A percentile compares a stretch with the other conserved stretches of the same genome.
Conservation (phyloP, 2,113 vertebrate genomes). For the Plectropomus leopardus region DNA sequence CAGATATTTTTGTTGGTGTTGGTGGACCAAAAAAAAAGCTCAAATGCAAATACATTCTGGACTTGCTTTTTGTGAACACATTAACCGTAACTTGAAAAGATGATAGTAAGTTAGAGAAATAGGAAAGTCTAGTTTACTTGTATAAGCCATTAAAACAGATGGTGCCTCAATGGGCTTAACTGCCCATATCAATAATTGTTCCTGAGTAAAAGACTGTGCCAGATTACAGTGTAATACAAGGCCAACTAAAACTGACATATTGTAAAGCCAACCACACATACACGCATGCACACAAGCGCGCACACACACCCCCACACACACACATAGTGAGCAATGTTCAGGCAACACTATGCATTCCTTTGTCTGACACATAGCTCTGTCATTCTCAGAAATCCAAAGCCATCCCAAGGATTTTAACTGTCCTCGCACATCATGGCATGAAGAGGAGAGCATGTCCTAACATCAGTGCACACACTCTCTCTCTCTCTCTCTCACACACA, state of each 20-base stretch:
- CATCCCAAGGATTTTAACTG: constrained; percentile 52
- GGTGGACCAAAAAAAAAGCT: no score
- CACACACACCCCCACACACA: constrained; percentile 44
- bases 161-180: background rate
- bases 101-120: background rate
- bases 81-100: background rate
- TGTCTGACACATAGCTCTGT: constrained; percentile 47
- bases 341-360: constrained; percentile 47
- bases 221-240: constrained; percentile 5
- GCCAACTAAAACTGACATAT: background rate
- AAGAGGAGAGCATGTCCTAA: constrained; percentile 38
- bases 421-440: constrained; percentile 41
- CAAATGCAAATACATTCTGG: background rate
- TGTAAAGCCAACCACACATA: constrained; percentile 23
- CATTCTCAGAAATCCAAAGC: constrained; percentile 59
- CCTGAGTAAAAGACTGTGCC: background rate
- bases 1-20: no score
- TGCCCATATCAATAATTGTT: background rate
- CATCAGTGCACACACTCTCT: constrained; percentile 17
- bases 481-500: constrained; percentile 16
- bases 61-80: background rate
- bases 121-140: background rate
- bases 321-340: constrained; percentile 26
- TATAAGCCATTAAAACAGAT: background rate
- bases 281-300: constrained; percentile 37